Evolutionary conservation across 2,888 invertebrate genomes (phyloP).

Genomic region (Belgica antarctica): DNA sequence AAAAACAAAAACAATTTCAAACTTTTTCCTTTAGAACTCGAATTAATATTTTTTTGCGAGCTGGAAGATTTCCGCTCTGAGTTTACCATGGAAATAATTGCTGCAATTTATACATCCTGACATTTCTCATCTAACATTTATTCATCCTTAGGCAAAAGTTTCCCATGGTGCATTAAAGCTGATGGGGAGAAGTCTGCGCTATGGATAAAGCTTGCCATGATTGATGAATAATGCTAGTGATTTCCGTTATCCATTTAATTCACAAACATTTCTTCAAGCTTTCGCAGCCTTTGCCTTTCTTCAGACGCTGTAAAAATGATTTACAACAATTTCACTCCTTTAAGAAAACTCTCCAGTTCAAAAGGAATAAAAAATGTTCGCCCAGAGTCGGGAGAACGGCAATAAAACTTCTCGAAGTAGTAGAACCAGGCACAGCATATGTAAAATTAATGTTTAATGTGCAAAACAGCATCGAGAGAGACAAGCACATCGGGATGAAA

Average conservation of each 20-base stretch:
- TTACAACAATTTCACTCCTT: slow-evolving; percentile 18
- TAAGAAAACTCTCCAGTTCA: too few species aligned
- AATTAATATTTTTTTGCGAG: not conserved
- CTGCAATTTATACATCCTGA: slow-evolving; percentile 18
- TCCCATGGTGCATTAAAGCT: slow-evolving; percentile 10
- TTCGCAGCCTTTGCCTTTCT: not conserved
- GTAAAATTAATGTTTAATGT: slow-evolving; percentile 26
- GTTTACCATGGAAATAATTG: slow-evolving; percentile 9
- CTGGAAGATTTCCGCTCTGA: not conserved
- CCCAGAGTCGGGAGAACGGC: too few species aligned
- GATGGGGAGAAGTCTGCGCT: not conserved
- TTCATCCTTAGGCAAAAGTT: not conserved
- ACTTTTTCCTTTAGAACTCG: not conserved
- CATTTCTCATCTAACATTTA: not conserved
- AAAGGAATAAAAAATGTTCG: too few species aligned
- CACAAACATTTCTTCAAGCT: not conserved
- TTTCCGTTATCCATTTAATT: slow-evolving; percentile 3
- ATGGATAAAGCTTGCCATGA: not conserved
- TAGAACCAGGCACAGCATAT: slow-evolving; percentile 16
- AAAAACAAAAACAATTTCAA: not conserved
- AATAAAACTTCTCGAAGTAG: slow-evolving; percentile 16
- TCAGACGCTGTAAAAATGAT: slow-evolving; percentile 11
- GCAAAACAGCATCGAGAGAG: not conserved
- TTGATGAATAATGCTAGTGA: slow-evolving; percentile 34
- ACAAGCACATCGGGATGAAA: not conserved